Conservation (phyloP, 2,888 invertebrate genomes). For the Idaea aversata region DNA sequence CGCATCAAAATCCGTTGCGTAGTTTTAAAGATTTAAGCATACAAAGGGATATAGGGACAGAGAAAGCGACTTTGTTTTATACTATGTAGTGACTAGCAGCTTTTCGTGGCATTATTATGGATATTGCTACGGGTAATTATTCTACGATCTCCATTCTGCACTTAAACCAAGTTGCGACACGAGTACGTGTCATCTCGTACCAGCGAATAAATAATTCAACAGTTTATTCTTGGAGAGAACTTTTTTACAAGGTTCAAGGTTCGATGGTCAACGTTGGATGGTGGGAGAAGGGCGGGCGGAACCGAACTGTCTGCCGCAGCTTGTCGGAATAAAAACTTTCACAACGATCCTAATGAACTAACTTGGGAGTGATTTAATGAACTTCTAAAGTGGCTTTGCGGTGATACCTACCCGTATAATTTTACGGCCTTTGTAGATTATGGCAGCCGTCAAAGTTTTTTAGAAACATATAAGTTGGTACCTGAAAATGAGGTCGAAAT, state of each 20-base stretch:
- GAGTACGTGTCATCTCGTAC: too few species aligned
- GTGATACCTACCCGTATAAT: neutral
- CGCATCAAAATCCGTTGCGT: too few species aligned
- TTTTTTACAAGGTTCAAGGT: constrained; percentile 27
- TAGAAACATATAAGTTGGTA: neutral
- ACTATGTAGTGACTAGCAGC: too few species aligned
- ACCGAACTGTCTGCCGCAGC: constrained; percentile 2
- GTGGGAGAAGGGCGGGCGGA: constrained; percentile 4
- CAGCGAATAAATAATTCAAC: constrained; percentile 33
- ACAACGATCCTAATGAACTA: neutral
- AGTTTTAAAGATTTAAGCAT: too few species aligned
- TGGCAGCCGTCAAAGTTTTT: neutral
- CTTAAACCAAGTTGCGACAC: too few species aligned
- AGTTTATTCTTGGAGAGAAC: constrained; percentile 32
- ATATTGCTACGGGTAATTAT: too few species aligned
- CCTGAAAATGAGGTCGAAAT: neutral
- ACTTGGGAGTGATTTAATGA: neutral
- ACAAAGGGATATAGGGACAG: too few species aligned
- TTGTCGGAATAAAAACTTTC: neutral
- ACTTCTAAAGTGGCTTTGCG: neutral
- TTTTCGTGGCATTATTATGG: too few species aligned
- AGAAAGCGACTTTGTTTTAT: too few species aligned
- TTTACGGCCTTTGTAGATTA: neutral
- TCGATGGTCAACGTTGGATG: constrained; percentile 16
- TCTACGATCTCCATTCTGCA: too few species aligned